Conservation (phyloP, 2,797 vertebrate genomes). For the Smutsia gigantea region DNA sequence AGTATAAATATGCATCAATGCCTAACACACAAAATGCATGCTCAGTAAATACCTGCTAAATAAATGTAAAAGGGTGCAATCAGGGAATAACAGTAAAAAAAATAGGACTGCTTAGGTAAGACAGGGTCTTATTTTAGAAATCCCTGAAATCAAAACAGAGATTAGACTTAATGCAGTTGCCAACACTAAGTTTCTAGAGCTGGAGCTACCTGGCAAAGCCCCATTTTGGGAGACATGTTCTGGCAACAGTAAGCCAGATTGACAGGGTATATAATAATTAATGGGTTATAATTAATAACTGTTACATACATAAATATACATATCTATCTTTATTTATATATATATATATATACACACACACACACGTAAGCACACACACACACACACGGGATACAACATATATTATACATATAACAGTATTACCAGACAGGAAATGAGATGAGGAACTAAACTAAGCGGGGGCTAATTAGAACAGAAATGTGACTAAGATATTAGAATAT, state of each 20-base stretch:
- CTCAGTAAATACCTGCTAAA: neutral
- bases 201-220: neutral
- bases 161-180: neutral
- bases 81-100: neutral
- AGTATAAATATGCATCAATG: neutral
- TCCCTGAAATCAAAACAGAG: neutral
- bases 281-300: constrained; percentile 8
- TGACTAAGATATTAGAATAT: neutral
- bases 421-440: neutral
- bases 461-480: neutral
- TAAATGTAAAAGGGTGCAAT: neutral
- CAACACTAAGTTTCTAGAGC: neutral
- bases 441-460: neutral
- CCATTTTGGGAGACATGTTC: neutral
- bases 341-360: neutral
- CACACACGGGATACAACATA: neutral
- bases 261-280: neutral
- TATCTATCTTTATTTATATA: neutral
- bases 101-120: neutral
- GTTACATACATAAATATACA: neutral
- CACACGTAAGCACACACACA: neutral
- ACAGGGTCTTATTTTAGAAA: neutral
- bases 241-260: neutral
- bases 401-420: neutral
- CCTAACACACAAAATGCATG: neutral